Evolutionary conservation across 2,113 vertebrate species (phyloP), one percentile per base, ranked within the genome.

Genomic region (Herpailurus yagouaroundi): DNA sequence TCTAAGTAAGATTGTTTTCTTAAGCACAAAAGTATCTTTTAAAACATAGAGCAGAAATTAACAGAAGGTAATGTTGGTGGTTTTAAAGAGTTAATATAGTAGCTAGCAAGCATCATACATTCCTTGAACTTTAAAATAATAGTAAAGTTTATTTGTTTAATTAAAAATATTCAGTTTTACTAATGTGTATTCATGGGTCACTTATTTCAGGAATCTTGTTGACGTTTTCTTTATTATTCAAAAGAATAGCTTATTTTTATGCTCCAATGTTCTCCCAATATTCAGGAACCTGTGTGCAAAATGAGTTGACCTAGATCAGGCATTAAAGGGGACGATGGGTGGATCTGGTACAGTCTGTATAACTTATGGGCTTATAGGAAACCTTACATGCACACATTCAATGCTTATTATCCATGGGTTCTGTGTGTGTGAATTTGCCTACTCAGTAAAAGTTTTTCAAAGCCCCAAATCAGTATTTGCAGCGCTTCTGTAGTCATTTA

Each of bases 1-100:
- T 91, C 57, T 50, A 71, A 94, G 83, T 81, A 91, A 95, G 41
- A 33, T 91, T 68, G 55, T 94, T 97, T 97, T 83, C 48, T 82
- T 82, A 85, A 68, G 52, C 57, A 94, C 79, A 91, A n/a, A 94
- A 77, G 36, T 94, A 85, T 93, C 71, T 85, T 74, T 97, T 86
- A 88, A 96, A 88, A 4, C 27, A 27, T 29, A 91, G 66, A 86
- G 18, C 23, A 89, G 87, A 95, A 88, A 94, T 88, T 60, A 92
- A 69, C 14, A 76, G 76, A 91, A 88, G 27, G 23, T 21, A 68
- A 91, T 76, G 12, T 73, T 95, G 74, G 33, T 95, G 36, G 60
- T 76, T 95, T 93, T 94, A 57, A 64, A 92, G 52, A 91, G 18
- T 79, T 74, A 73, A 48, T 68, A 11, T n/a, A 71, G 14, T 96